Evolutionary conservation across 2,797 vertebrate genomes (phyloP).

Genomic region (Lacerta bilineata): DNA sequence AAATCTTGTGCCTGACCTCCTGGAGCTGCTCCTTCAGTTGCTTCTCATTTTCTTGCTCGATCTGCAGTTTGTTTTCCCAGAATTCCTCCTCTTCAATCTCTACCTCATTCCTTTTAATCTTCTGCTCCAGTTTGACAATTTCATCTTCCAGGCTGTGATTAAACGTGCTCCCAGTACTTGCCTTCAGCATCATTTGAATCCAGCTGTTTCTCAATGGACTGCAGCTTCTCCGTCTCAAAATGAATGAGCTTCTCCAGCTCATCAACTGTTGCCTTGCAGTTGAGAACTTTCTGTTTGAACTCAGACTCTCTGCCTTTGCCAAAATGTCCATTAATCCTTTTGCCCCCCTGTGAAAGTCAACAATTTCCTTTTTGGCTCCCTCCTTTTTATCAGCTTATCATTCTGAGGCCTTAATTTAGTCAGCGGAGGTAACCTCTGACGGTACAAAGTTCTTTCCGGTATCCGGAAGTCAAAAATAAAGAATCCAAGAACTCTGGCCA

Average conservation of each 20-base stretch:
- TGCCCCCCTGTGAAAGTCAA: slow-evolving; percentile 95
- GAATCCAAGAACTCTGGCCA: no score
- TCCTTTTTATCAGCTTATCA: slow-evolving; percentile 89
- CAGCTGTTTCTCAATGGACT: slow-evolving; percentile 88
- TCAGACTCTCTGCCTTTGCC: slow-evolving; percentile 87
- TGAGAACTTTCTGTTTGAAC: slow-evolving; percentile 87
- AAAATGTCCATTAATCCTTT: slow-evolving; percentile 94
- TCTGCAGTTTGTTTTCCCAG: slow-evolving; percentile 97
- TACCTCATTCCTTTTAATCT: slow-evolving; percentile 91
- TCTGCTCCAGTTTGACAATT: slow-evolving; percentile 90
- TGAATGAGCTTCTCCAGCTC: slow-evolving; percentile 90
- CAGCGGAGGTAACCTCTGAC: slow-evolving; percentile 94
- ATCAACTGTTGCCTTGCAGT: slow-evolving; percentile 86
- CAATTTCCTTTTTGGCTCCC: slow-evolving; percentile 95
- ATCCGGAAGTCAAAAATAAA: slow-evolving; percentile 67
- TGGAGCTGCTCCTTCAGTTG: slow-evolving; percentile 94
- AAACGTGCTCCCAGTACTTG: slow-evolving; percentile 85
- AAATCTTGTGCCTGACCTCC: slow-evolving; percentile 88
- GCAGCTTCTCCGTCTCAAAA: slow-evolving; percentile 92
- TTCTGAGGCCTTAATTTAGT: slow-evolving; percentile 92
- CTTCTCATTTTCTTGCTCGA: slow-evolving; percentile 94
- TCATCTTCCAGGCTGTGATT: slow-evolving; percentile 87
- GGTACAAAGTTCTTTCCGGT: slow-evolving; percentile 92
- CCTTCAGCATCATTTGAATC: slow-evolving; percentile 89
- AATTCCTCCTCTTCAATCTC: slow-evolving; percentile 99